Percentiles rank a stretch among this genome's conserved stretches.
Conservation (phyloP, 2,888 invertebrate genomes). For the Ichneumon xanthorius region DNA sequence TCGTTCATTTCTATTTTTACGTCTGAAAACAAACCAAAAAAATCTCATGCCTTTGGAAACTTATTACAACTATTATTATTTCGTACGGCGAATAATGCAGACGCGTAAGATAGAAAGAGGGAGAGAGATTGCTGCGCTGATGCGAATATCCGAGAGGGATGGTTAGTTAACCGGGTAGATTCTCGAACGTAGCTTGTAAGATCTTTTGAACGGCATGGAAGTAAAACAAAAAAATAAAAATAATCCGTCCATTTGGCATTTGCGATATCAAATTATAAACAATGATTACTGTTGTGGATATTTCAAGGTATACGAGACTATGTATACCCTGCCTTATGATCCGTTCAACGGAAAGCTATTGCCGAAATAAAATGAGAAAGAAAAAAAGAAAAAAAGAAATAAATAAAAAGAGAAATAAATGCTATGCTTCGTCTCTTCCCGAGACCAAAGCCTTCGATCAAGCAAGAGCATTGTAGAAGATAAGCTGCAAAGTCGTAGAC, state of each 20-base stretch:
- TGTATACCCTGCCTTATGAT: slow-evolving; percentile 71
- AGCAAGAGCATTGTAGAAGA: slow-evolving; percentile 80
- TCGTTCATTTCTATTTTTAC: background rate
- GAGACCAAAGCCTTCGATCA: slow-evolving; percentile 82
- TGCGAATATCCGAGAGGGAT: background rate
- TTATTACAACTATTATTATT: slow-evolving; percentile 9
- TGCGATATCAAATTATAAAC: slow-evolving; percentile 48
- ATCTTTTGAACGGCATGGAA: background rate
- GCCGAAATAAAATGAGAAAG: slow-evolving; percentile 62
- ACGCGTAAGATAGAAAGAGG: background rate
- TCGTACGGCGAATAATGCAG: background rate
- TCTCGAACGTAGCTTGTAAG: background rate
- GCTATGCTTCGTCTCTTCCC: slow-evolving; percentile 82
- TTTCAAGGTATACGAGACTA: slow-evolving; percentile 61
- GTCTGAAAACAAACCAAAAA: slow-evolving; percentile 5
- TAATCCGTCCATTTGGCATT: slow-evolving; percentile 57
- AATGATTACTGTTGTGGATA: slow-evolving; percentile 54
- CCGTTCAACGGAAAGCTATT: slow-evolving; percentile 72
- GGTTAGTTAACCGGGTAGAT: background rate
- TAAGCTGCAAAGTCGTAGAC: slow-evolving; percentile 73
- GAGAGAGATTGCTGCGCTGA: no score
- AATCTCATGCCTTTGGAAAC: background rate
- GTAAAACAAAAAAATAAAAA: slow-evolving; percentile 15
- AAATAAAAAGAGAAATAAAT: slow-evolving; percentile 73
- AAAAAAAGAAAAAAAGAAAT: slow-evolving; percentile 67